These are phyloP conservation scores for Cetoscarus ocellatus DNA, from an alignment of 2,797 vertebrate genomes.

Conservation along the genomic window DNA sequence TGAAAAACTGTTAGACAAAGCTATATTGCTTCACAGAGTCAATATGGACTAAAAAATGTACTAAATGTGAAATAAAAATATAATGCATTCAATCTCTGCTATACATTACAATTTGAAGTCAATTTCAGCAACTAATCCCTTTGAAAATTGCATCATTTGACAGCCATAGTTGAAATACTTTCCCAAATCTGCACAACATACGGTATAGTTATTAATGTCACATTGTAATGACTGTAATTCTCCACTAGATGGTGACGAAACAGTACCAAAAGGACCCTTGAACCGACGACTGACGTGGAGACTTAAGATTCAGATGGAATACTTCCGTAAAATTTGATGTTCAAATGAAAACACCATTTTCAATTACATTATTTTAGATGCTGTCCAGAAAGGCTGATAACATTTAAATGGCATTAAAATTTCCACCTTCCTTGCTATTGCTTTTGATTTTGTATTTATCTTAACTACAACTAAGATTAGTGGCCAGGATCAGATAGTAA, in stretches of 20 bases:
- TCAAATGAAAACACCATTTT: neutral
- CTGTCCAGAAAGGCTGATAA: neutral
- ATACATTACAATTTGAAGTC: too few species aligned
- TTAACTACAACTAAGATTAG: neutral
- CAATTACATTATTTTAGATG: neutral
- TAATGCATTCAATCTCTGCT: too few species aligned
- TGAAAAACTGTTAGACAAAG: too few species aligned
- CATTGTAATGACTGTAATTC: slow-evolving; percentile 4
- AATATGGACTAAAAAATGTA: too few species aligned
- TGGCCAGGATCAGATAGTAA: neutral
- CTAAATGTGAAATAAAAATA: too few species aligned
- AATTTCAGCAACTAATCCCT: too few species aligned
- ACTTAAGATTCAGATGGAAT: neutral
- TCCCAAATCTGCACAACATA: too few species aligned
- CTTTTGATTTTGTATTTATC: neutral
- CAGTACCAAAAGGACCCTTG: slow-evolving; percentile 8
- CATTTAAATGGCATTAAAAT: neutral
- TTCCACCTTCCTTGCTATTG: neutral
- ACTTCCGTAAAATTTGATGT: neutral
- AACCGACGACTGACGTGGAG: fast-evolving
- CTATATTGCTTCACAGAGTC: too few species aligned
- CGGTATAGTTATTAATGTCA: too few species aligned
- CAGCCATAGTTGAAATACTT: too few species aligned
- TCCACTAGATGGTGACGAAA: slow-evolving; percentile 50
- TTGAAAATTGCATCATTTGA: too few species aligned